Conservation (phyloP, 1,140 invertebrate species). For the Ips nitidus region DNA sequence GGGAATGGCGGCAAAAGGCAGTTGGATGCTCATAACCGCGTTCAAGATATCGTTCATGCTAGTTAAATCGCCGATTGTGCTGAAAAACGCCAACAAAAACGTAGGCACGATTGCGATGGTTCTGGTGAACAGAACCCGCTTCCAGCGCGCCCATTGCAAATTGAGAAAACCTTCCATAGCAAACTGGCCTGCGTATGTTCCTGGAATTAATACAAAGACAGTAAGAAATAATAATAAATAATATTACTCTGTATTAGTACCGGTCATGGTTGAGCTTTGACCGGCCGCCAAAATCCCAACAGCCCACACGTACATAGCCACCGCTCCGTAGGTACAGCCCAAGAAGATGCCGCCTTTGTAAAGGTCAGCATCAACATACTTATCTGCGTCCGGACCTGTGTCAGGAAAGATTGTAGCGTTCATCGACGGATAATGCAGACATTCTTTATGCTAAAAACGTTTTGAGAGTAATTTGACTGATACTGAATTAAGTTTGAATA, state of each 20-base stretch:
- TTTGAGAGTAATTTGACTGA: not conserved
- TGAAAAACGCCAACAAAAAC: constrained; percentile 76
- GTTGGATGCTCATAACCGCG: constrained; percentile 84
- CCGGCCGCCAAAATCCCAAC: constrained; percentile 89
- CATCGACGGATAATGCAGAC: constrained; percentile 40
- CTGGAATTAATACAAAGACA: constrained; percentile 25
- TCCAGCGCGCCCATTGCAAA: constrained; percentile 87
- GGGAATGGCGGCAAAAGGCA: constrained; percentile 84
- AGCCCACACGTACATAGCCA: constrained; percentile 89
- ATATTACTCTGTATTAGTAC: constrained; percentile 40
- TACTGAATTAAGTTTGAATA: not conserved
- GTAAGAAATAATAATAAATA: constrained; percentile 7
- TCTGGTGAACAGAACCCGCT: constrained; percentile 83
- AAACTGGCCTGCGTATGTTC: constrained; percentile 75
- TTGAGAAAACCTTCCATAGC: constrained; percentile 89
- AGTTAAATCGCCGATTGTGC: constrained; percentile 75
- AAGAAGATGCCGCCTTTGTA: constrained; percentile 85
- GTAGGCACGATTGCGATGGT: constrained; percentile 89
- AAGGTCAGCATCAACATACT: constrained; percentile 72
- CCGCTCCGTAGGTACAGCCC: constrained; percentile 80
- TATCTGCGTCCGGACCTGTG: constrained; percentile 55
- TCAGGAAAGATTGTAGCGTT: constrained; percentile 42
- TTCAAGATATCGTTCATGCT: constrained; percentile 90
- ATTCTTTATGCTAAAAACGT: constrained; percentile 24
- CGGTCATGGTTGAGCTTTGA: constrained; percentile 92